These are phyloP conservation scores for Polypterus bichir DNA, from an alignment of 2,113 vertebrate species.

Conservation along the genomic window DNA sequence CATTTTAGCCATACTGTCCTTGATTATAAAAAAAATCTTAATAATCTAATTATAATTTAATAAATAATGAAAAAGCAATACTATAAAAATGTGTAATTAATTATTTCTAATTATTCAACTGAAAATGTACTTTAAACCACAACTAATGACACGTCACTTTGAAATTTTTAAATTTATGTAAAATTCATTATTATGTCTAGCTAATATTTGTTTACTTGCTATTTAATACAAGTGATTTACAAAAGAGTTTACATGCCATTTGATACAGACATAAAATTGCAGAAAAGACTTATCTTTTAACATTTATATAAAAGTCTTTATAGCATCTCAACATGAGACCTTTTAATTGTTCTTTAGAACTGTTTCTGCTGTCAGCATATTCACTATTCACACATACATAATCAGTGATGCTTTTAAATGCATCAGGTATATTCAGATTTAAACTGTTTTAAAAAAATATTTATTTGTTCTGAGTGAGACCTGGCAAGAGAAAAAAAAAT, in stretches of 20 bases:
- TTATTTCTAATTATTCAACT: no score
- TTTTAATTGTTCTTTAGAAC: neutral
- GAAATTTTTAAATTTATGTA: no score
- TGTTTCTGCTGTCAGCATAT: neutral
- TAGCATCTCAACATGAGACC: neutral
- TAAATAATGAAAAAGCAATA: neutral
- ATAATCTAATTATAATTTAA: neutral
- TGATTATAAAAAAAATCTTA: conserved; percentile 5
- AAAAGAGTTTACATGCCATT: neutral
- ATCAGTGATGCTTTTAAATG: no score
- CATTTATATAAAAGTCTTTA: neutral
- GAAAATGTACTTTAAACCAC: no score
- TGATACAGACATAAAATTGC: neutral
- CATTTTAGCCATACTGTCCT: neutral
- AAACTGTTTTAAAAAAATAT: no score
- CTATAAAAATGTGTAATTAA: no score
- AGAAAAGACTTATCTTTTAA: neutral
- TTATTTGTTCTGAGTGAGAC: no score
- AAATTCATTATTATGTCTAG: no score
- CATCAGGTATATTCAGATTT: no score
- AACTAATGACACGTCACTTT: no score
- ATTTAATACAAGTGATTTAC: neutral
- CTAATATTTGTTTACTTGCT: no score
- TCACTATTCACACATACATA: neutral
- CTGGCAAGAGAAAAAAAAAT: no score